Evolutionary conservation across 2,888 invertebrate species (phyloP).

Genomic region (Leucoma salicis): DNA sequence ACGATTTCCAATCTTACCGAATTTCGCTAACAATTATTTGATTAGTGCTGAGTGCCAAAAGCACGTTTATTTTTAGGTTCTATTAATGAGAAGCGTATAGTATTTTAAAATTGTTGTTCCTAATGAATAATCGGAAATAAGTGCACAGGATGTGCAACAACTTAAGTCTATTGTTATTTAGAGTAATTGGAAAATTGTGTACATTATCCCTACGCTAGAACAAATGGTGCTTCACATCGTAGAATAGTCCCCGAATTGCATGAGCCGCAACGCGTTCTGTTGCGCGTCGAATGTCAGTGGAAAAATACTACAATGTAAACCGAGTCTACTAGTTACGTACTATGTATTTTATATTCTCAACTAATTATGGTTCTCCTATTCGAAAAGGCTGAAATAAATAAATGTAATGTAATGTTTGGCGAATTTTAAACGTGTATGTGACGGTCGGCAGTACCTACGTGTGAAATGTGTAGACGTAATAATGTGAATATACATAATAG

Average conservation of each 20-base stretch:
- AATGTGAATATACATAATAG: constrained; percentile 23
- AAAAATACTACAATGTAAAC: constrained; percentile 53
- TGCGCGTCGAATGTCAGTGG: constrained; percentile 15
- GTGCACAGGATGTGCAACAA: constrained; percentile 61
- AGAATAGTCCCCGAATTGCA: constrained; percentile 54
- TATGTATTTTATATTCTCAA: constrained; percentile 70
- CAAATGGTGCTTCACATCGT: constrained; percentile 81
- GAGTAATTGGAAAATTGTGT: constrained; percentile 75
- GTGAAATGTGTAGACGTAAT: constrained; percentile 33
- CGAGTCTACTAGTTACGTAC: constrained; percentile 68
- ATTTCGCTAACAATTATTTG: constrained; percentile 38
- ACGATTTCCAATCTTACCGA: constrained; percentile 27
- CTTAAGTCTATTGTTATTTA: constrained; percentile 71
- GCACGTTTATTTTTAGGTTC: constrained; percentile 70
- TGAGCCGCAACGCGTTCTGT: constrained; percentile 14
- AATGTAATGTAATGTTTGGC: constrained; percentile 72
- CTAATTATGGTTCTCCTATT: constrained; percentile 78
- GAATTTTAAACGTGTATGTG: constrained; percentile 55
- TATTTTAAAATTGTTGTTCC: constrained; percentile 80
- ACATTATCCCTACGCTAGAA: constrained; percentile 82
- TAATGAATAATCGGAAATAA: constrained; percentile 73
- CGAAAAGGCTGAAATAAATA: constrained; percentile 79
- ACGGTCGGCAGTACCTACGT: constrained; percentile 54
- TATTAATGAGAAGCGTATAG: constrained; percentile 66
- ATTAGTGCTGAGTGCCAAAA: constrained; percentile 76